These are phyloP conservation scores for Coranthus polyacanthus DNA, from an alignment of 2,797 vertebrate genomes.

Conservation along the genomic window DNA sequence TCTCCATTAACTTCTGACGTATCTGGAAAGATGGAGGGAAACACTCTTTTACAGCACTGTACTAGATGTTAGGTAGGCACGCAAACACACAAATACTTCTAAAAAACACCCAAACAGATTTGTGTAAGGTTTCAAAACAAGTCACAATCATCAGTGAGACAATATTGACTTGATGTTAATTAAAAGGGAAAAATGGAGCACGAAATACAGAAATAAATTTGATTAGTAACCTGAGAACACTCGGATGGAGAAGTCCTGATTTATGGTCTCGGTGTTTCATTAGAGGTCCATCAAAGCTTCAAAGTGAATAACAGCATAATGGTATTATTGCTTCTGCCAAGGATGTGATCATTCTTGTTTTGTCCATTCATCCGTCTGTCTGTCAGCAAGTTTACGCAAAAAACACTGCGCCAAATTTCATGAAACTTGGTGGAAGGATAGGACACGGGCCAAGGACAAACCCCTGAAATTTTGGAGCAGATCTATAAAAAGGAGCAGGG, in stretches of 20 bases:
- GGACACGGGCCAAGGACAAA: too few species aligned
- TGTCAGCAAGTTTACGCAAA: too few species aligned
- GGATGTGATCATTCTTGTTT: too few species aligned
- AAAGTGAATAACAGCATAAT: constrained; percentile 8
- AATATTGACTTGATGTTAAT: neutral
- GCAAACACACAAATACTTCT: neutral
- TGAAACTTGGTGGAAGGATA: too few species aligned
- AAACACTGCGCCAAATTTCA: too few species aligned
- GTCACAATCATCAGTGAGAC: neutral
- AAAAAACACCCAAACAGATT: constrained; percentile 2
- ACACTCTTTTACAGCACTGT: constrained; percentile 16
- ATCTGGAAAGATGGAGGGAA: constrained; percentile 65
- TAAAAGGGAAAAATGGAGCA: neutral
- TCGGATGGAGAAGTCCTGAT: constrained; percentile 1
- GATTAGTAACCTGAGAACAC: constrained; percentile 8
- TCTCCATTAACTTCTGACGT: constrained; percentile 75
- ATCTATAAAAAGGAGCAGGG: too few species aligned
- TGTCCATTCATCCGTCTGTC: too few species aligned
- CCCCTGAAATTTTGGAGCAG: too few species aligned
- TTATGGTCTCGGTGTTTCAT: constrained; percentile 10
- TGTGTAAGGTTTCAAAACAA: neutral
- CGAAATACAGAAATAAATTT: neutral
- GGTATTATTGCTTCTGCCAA: neutral
- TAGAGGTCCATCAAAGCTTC: constrained; percentile 8
- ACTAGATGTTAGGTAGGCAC: constrained; percentile 7